Evolutionary conservation across 2,113 vertebrate species (phyloP), one percentile per base, ranked within the genome.

Genomic region (Oreotrochilus melanogaster): DNA sequence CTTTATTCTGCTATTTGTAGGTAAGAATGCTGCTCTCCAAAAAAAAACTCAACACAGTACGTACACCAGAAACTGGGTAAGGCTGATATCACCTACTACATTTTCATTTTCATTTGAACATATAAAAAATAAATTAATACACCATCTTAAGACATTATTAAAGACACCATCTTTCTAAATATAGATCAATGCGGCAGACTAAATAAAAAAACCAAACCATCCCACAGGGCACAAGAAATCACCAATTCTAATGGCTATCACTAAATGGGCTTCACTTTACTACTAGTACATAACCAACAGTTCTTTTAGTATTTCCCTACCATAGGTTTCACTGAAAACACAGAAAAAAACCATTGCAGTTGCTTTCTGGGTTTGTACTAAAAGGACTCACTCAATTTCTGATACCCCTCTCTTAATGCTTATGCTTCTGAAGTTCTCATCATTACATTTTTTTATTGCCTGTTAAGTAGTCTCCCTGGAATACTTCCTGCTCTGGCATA

Each of bases 381-480:
- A 78, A 92, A 48, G 5, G 1, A 28, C 18, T 91, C 25, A 21
- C 18, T 71, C 1, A 3, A 53, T 61, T 85, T 74, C 73, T 61
- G 37, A 4, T 33, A 57, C n/a, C 31, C 81, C 35, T 24, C 19
- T 81, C 45, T 71, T 81, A 89, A 27, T 75, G 87, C 61, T 82
- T 28, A n/a, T 45, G 42, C 56, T 87, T 83, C 73, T 70, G 17
- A 76, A 88, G 45, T 23, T 88, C 70, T 75, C 85, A 85, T 58
- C 53, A 82, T 33, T 73, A 31, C 35, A 28, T 28, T 37, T 85
- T 62, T 82, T 76, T 85, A 89, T 82, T 88, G 57, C 48, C 74
- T 65, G 33, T 82, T 92, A 94, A 94, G 70, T 45, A 89, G 66
- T 82, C 90, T 69, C 78, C 50, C 50, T 70, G 62, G 81, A 89